Evolutionary conservation across 2,888 invertebrate species (phyloP).

Genomic region (Temnothorax unifasciatus): DNA sequence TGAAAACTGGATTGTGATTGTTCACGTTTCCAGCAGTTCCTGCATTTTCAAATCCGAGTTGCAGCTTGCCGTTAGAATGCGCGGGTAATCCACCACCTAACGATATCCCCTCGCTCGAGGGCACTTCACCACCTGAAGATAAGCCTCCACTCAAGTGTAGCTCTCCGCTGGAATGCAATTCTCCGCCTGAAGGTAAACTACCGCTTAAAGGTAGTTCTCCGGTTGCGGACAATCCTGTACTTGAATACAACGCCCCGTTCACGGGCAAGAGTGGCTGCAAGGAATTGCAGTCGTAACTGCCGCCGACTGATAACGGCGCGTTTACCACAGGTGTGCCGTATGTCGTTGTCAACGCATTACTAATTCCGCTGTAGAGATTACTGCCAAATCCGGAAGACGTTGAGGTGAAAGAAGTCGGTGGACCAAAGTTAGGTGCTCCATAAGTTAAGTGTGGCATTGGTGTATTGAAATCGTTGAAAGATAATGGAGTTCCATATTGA

Average conservation of each 20-base stretch:
- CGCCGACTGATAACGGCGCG: constrained; percentile 68
- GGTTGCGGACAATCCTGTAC: constrained; percentile 17
- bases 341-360: constrained; percentile 74
- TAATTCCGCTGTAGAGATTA: constrained; percentile 80
- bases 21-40: background rate
- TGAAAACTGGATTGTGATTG: constrained; percentile 24
- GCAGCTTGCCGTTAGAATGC: constrained; percentile 22
- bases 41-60: constrained; percentile 48
- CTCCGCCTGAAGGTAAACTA: constrained; percentile 36
- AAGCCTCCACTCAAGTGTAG: constrained; percentile 44
- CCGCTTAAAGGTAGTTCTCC: constrained; percentile 42
- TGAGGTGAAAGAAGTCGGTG: constrained; percentile 77
- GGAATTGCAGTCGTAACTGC: constrained; percentile 65
- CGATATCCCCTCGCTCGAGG: constrained; percentile 26
- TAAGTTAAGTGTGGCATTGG: constrained; percentile 83
- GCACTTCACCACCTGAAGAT: constrained; percentile 37
- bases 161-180: constrained; percentile 45
- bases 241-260: constrained; percentile 2
- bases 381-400: constrained; percentile 76
- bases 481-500: constrained; percentile 83
- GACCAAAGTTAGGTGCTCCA: constrained; percentile 84
- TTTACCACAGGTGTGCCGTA: constrained; percentile 79
- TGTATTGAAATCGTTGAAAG: constrained; percentile 83
- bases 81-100: constrained; percentile 30
- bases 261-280: constrained; percentile 54